A percentile compares a stretch with the other conserved stretches of the same genome.
Evolutionary conservation across 53 echinoderm and acorn worm genomes (phyloP).

Genomic region (Echinometra lucunter): DNA sequence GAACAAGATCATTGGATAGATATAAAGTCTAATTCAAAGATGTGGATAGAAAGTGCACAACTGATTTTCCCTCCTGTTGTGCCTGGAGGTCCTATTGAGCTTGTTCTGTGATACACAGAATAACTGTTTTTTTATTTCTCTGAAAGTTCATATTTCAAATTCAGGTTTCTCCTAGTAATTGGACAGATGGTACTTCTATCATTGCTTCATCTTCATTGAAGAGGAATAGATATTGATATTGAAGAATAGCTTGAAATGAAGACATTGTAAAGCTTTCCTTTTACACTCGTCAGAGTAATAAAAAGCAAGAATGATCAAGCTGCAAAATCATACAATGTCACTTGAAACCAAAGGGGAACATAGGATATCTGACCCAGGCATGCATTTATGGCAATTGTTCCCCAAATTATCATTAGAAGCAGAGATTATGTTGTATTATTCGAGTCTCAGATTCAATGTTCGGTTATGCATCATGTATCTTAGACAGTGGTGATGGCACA

Average conservation of each 20-base stretch:
- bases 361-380: no score
- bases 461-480: neutral
- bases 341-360: neutral
- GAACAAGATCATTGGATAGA: constrained; percentile 51
- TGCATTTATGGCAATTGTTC: neutral
- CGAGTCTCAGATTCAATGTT: neutral
- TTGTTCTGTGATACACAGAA: neutral
- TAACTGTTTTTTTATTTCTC: neutral
- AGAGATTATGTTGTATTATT: neutral
- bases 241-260: neutral
- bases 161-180: neutral
- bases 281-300: neutral
- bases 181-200: constrained; percentile 1
- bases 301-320: neutral
- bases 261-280: neutral
- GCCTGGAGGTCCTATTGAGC: neutral
- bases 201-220: neutral
- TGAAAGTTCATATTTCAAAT: neutral
- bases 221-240: neutral
- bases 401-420: neutral
- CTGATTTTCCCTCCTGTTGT: neutral
- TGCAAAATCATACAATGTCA: neutral
- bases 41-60: neutral
- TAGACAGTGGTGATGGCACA: neutral
- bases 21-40: neutral